phyloP scores from a whole-genome alignment of 2,113 vertebrate species.

The Cranoglanis bouderius region DNA sequence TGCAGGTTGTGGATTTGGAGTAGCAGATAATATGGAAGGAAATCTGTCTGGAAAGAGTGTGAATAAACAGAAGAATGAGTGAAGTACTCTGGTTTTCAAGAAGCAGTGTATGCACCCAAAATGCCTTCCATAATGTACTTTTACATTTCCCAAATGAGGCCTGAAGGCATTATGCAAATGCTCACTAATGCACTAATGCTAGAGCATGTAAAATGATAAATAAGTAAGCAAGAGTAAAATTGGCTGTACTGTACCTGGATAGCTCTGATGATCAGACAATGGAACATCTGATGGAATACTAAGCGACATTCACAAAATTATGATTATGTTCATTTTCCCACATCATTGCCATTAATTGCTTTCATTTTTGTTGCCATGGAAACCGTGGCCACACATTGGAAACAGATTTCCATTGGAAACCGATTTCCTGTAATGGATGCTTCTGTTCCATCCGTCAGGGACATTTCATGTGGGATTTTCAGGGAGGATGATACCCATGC shows the following conservation, averaged over 20 bases:
- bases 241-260: conserved; percentile 53
- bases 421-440: conserved; percentile 32
- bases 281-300: conserved; percentile 60
- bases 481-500: neutral
- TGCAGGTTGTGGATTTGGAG: neutral
- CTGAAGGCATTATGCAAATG: conserved; percentile 53
- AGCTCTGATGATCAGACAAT: neutral
- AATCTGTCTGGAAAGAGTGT: neutral
- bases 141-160: conserved; percentile 24
- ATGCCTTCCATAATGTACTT: conserved; percentile 15
- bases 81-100: neutral
- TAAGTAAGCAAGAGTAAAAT: neutral
- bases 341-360: conserved; percentile 67
- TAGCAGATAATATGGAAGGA: neutral
- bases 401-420: no score
- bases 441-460: neutral
- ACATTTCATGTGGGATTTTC: neutral
- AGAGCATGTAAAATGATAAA: neutral
- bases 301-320: conserved; percentile 64
- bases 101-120: neutral
- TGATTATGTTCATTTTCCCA: conserved; percentile 53
- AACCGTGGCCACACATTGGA: conserved; percentile 67
- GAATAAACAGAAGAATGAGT: neutral
- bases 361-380: conserved; percentile 76
- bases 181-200: conserved; percentile 41